These are phyloP conservation scores for Lobophora halterata DNA, from an alignment of 2,888 invertebrate species.

Conservation along the genomic window DNA sequence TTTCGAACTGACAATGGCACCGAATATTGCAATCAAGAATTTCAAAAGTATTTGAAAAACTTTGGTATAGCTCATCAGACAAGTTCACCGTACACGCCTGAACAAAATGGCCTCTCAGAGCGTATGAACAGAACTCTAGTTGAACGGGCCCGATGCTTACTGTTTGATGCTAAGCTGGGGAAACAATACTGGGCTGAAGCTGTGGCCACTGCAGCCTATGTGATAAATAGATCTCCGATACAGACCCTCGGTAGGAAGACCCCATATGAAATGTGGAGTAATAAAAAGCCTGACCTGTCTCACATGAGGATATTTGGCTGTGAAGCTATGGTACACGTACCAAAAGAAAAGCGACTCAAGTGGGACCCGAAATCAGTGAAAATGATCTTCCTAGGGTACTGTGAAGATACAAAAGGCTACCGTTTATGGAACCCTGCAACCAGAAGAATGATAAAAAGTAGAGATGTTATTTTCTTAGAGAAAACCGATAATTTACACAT, in stretches of 20 bases:
- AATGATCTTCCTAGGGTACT: constrained; percentile 3
- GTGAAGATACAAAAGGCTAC: constrained; percentile 7
- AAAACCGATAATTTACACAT: neutral
- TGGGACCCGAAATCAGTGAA: constrained; percentile 1
- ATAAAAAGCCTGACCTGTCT: constrained; percentile 7
- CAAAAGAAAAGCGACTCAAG: constrained; percentile 21
- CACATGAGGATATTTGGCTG: constrained; percentile 41
- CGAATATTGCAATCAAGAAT: constrained; percentile 26
- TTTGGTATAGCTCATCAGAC: too few species aligned
- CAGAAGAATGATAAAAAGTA: neutral
- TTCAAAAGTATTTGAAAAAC: too few species aligned
- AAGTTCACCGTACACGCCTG: constrained; percentile 35
- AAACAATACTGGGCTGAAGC: constrained; percentile 32
- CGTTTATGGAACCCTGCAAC: neutral
- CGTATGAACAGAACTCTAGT: constrained; percentile 33
- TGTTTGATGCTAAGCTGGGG: constrained; percentile 22
- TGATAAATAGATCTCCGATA: constrained; percentile 21
- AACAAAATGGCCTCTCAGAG: constrained; percentile 46
- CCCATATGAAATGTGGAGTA: constrained; percentile 12
- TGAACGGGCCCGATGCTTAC: constrained; percentile 28
- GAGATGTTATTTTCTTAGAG: constrained; percentile 4
- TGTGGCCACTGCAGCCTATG: constrained; percentile 24
- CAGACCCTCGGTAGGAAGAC: constrained; percentile 11
- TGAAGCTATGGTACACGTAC: constrained; percentile 29
- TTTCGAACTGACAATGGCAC: constrained; percentile 27